Percentiles rank a stretch among this genome's conserved stretches.
phyloP scores from a whole-genome alignment of 2,113 vertebrate genomes.

The Oreochromis niloticus region DNA sequence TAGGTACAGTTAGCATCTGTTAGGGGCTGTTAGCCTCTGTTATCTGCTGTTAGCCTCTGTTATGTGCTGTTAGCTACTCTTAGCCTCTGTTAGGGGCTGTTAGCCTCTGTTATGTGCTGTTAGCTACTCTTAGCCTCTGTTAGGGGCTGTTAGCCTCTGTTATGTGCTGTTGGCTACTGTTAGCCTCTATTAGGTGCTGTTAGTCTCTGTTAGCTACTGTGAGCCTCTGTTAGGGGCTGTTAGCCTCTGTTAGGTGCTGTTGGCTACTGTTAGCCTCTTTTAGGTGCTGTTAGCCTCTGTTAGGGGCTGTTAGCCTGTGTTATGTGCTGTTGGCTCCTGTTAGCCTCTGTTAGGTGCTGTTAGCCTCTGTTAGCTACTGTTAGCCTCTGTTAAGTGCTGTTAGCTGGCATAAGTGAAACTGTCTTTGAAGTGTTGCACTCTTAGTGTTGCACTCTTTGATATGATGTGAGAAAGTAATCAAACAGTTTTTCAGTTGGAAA shows the following conservation, averaged over 20 bases:
- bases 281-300: too few relatives aligned
- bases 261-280: too few relatives aligned
- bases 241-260: too few relatives aligned
- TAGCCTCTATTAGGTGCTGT: fast-evolving
- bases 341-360: not conserved
- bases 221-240: too few relatives aligned
- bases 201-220: too few relatives aligned
- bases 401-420: not conserved
- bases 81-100: fast-evolving
- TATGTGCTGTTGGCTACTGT: fast-evolving
- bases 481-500: not conserved
- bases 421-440: not conserved
- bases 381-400: not conserved
- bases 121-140: fast-evolving
- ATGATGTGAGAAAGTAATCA: not conserved
- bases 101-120: not conserved
- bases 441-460: not conserved
- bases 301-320: not conserved
- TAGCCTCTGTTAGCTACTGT: not conserved
- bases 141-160: not conserved
- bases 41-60: too few relatives aligned
- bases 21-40: too few relatives aligned
- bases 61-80: fast-evolving
- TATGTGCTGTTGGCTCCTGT: not conserved
- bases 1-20: not conserved